Evolutionary conservation across 1,140 invertebrate genomes (phyloP), one percentile per base, ranked within the genome.

Genomic region (Coptotermes formosanus): DNA sequence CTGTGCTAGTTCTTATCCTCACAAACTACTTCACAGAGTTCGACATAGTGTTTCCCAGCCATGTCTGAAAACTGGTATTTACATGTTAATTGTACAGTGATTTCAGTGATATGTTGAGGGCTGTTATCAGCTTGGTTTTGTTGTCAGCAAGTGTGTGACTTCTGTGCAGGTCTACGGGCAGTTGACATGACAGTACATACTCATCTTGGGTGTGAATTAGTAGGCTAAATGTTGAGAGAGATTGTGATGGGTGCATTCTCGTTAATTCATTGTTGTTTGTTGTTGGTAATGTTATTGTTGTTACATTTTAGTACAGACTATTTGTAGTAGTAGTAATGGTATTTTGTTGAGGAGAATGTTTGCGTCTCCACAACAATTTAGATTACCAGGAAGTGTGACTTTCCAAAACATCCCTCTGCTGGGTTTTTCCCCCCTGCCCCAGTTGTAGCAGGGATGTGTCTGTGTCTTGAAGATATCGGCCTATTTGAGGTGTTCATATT

Each of bases 391-490:
- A 75, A 75, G 25, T 75, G 25, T 75, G n/a, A 75, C 64, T 75
- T 75, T 75, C 64, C 25, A 14, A 75, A 75, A 75, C 64, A 30
- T 75, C 64, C 64, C 64, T 75, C 64, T 75, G n/a, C n/a, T 75
- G 64, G 64, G 64, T 75, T 75, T 75, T 48, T 64, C 25, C 19
- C 19, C n/a, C 25, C 64, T 75, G 11, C 7, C 64, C 64, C 3
- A 75, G 14, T 75, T 25, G 25, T 75, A 75, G 8, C 25, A 75
- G 64, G 64, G 64, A 75, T 30, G 64, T 14, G 64, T 75, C 25
- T 75, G 64, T 75, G 64, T 75, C 64, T 75, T 75, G 64, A 75
- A n/a, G 64, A 75, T 75, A 75, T 75, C 64, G 64, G 64, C 64
- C 64, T 75, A 75, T 75, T 75, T 75, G 64, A 75, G 64, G 64